Evolutionary conservation across 2,888 invertebrate species (phyloP).

Genomic region (Gastracanthus pulcherrimus): DNA sequence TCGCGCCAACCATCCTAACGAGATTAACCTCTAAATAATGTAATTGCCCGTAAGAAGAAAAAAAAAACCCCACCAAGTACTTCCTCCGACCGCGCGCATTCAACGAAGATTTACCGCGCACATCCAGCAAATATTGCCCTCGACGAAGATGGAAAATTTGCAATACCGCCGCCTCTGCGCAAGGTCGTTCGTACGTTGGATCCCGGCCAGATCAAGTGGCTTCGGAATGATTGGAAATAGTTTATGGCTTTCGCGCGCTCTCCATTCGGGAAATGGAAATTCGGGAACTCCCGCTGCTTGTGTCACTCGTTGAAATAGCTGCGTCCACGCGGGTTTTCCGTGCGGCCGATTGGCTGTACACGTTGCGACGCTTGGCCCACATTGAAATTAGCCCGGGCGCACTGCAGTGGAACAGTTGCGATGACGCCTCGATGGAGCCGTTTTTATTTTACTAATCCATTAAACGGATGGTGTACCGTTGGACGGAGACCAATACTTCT

Average conservation of each 20-base stretch:
- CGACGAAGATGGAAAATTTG: background rate
- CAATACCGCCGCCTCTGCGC: background rate
- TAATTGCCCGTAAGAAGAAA: background rate
- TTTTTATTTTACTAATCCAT: background rate
- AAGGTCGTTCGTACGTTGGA: conserved; percentile 3
- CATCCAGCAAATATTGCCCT: background rate
- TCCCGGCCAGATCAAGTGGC: background rate
- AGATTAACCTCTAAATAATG: background rate
- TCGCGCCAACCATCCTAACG: background rate
- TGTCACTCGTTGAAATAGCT: conserved; percentile 3
- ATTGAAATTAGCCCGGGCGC: background rate
- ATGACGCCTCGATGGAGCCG: background rate
- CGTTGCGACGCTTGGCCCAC: background rate
- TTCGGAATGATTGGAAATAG: conserved; percentile 36
- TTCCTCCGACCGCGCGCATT: no score
- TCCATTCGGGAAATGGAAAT: background rate
- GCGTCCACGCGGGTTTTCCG: no score
- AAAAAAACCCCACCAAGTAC: no score
- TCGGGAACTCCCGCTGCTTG: background rate
- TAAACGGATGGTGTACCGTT: background rate
- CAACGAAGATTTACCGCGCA: background rate
- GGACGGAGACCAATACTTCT: background rate
- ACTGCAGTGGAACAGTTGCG: background rate
- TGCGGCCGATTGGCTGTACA: no score
- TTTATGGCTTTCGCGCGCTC: conserved; percentile 14